Conservation (phyloP, 2,888 invertebrate genomes). For the Cyaniris semiargus region DNA sequence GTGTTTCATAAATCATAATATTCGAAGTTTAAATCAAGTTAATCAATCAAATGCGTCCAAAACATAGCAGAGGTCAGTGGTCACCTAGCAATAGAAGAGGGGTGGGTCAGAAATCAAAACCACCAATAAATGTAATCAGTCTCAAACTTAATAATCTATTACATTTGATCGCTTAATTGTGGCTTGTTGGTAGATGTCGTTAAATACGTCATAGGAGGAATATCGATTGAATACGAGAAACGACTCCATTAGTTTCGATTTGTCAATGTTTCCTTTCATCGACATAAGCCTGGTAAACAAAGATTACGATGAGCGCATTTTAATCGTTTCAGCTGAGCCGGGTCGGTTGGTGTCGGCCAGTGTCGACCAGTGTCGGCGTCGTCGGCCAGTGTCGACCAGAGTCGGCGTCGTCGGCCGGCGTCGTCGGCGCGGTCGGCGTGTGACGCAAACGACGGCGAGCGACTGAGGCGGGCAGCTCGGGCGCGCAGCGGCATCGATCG, state of each 20-base stretch:
- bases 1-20: no score
- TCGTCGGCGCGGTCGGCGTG: constrained; percentile 71
- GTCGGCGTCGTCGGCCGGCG: constrained; percentile 53
- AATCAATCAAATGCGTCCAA: no score
- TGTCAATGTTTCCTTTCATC: not conserved
- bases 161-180: not conserved
- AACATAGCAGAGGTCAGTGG: no score
- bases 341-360: not conserved
- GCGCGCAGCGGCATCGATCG: constrained; percentile 75
- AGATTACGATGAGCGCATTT: constrained; percentile 10
- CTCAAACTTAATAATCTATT: not conserved
- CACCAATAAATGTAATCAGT: not conserved
- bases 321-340: not conserved
- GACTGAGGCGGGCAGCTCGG: constrained; percentile 61
- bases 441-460: constrained; percentile 74
- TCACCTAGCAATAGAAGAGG: no score
- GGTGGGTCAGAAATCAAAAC: no score
- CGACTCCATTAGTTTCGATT: not conserved
- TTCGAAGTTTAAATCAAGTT: no score
- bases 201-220: not conserved
- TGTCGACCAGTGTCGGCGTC: not conserved
- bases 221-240: not conserved
- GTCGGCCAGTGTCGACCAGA: not conserved
- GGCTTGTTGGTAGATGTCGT: not conserved
- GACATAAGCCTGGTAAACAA: constrained; percentile 16